A percentile compares a stretch with the other conserved stretches of the same genome.
Evolutionary conservation across 1,140 invertebrate genomes (phyloP).

Genomic region (Drosophila prosaltans): DNA sequence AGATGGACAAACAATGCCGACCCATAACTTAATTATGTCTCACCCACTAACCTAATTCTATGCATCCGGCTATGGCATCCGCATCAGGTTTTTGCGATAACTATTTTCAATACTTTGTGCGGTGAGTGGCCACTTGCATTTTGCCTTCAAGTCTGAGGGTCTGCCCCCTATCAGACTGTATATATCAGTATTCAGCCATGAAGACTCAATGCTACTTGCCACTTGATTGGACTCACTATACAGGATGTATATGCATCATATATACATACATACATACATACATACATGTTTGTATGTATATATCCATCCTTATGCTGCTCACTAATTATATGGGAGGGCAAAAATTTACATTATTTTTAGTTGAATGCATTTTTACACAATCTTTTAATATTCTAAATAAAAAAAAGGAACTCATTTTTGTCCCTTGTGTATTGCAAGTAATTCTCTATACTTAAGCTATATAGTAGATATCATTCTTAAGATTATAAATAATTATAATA

Average conservation of each 20-base stretch:
- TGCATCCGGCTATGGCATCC: slow-evolving; percentile 41
- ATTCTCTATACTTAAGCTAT: too few relatives aligned
- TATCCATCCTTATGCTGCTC: slow-evolving; percentile 32
- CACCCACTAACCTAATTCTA: slow-evolving; percentile 76
- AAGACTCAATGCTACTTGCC: slow-evolving; percentile 73
- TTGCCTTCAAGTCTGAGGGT: slow-evolving; percentile 57
- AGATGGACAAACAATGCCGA: slow-evolving; percentile 50
- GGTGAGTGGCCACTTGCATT: slow-evolving; percentile 45
- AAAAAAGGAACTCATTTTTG: too few relatives aligned
- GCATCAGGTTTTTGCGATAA: slow-evolving; percentile 51
- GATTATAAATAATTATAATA: too few relatives aligned
- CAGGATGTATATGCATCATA: not conserved
- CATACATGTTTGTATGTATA: not conserved
- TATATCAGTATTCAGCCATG: slow-evolving; percentile 51
- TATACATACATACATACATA: not conserved
- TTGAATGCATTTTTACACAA: slow-evolving; percentile 38
- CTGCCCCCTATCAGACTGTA: slow-evolving; percentile 43
- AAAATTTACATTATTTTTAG: slow-evolving; percentile 60
- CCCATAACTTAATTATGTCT: slow-evolving; percentile 79
- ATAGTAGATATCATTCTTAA: too few relatives aligned
- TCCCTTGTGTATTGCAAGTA: too few relatives aligned
- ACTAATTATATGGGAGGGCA: slow-evolving; percentile 19
- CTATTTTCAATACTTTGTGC: slow-evolving; percentile 47
- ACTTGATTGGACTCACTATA: slow-evolving; percentile 63
- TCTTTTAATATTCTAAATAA: too few relatives aligned